phyloP scores from a whole-genome alignment of 2,113 vertebrate genomes.

The Ailuropoda melanoleuca region DNA sequence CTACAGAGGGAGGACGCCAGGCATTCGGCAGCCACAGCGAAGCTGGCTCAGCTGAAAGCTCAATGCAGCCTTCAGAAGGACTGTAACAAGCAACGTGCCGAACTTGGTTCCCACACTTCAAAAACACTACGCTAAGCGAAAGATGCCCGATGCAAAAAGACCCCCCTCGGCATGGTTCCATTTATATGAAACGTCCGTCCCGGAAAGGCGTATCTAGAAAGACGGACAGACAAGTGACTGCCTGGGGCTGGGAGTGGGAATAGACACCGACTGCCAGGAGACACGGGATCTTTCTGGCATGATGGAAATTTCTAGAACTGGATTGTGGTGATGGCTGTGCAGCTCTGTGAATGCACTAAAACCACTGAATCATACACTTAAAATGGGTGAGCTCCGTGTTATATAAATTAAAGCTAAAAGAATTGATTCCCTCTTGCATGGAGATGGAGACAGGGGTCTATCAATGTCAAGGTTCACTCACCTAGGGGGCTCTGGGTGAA shows the following conservation, averaged over 20 bases:
- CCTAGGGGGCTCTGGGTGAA: constrained; percentile 65
- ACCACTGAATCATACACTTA: background rate
- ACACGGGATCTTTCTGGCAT: background rate
- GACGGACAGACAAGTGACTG: background rate
- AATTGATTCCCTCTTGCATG: background rate
- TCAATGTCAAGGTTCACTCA: background rate
- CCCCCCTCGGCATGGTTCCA: background rate
- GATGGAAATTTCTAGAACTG: background rate
- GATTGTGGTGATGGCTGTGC: background rate
- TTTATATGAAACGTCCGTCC: background rate
- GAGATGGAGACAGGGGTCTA: background rate
- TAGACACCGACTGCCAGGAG: background rate
- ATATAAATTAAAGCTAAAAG: background rate
- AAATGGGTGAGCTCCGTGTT: background rate
- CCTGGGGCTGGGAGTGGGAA: background rate
- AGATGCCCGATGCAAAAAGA: background rate
- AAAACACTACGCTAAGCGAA: background rate
- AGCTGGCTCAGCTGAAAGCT: background rate
- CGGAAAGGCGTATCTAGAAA: background rate
- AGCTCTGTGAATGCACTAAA: background rate
- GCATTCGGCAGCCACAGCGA: background rate
- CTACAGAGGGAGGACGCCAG: fast-evolving
- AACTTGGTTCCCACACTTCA: background rate
- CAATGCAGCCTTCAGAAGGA: background rate
- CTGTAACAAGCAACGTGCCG: background rate